Base-by-base conservation (phyloP, 2,888 invertebrate genomes). In the Latrodectus elegans region DNA sequence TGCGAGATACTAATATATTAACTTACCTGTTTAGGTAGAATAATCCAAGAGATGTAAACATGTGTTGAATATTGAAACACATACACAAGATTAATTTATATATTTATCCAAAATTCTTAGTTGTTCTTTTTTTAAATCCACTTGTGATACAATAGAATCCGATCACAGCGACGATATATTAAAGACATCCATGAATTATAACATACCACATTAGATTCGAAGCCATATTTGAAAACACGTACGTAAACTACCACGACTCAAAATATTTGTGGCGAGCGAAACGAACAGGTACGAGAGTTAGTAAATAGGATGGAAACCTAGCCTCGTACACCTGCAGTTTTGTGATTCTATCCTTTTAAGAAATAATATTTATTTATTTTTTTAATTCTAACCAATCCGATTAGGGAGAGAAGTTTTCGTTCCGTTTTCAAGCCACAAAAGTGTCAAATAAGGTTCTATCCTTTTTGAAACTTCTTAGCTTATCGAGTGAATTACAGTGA, bases 161-260 rank as follows among this genome's bases (percentile, higher is more conserved):
- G 60, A 52, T 80, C 60, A 73, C 51, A 52, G n/a, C 26, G 64
- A 80, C 49, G 49, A 52, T 22, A 73, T 15, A 6, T 60, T 60
- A 71, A 26, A 77, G 26, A 79, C 74, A 85, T 85, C 85, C 85
- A 79, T 55, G 51, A 17, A 55, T 15, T 51, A 83, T 70, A 51
- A 64, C 70, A 76, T n/a, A 75, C 12, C 76, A 85, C 79, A 71
- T 55, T 64, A 78, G 71, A 85, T 67, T 26, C 49, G 60, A 74
- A 85, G 85, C 68, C 85, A 85, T 85, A 72, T 79, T 85, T 79
- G 49, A 80, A 74, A 52, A 38, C 85, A 75, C 85, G 75, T 80
- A 85, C 85, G 79, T 65, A 53, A 51, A 17, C 65, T 11, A 75
- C 80, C 85, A 85, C 75, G 75, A 85, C 70, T 85, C 79, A 75